These are phyloP conservation scores for Aporophyla nigra DNA, from an alignment of 2,888 invertebrate species.

Conservation along the genomic window DNA sequence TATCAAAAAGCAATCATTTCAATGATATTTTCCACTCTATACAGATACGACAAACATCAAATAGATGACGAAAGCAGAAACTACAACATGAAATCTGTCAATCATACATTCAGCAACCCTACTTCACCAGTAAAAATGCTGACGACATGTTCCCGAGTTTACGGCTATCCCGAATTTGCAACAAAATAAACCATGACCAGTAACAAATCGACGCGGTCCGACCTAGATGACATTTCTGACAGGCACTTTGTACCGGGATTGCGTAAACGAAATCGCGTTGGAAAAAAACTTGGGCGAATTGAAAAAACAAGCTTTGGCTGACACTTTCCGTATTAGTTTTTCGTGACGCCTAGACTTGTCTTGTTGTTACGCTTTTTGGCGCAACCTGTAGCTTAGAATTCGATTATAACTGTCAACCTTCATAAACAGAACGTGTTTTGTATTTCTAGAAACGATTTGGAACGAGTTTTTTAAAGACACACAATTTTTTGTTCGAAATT, in stretches of 20 bases:
- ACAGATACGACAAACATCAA: neutral
- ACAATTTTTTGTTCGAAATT: neutral
- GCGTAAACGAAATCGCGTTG: constrained; percentile 48
- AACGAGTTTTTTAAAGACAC: constrained; percentile 14
- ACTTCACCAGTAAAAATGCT: constrained; percentile 59
- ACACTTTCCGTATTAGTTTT: constrained; percentile 41
- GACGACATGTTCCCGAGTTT: constrained; percentile 60
- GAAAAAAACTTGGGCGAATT: constrained; percentile 42
- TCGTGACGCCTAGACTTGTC: constrained; percentile 14
- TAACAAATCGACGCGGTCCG: constrained; percentile 65
- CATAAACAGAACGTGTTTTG: constrained; percentile 18
- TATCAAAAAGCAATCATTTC: constrained; percentile 1
- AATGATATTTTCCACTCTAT: neutral
- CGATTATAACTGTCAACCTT: constrained; percentile 25
- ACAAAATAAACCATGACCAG: constrained; percentile 70
- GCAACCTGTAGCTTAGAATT: constrained; percentile 30
- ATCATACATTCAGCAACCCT: constrained; percentile 54
- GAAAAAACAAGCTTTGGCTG: constrained; percentile 36
- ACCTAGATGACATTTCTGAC: constrained; percentile 59
- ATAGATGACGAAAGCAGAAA: constrained; percentile 13
- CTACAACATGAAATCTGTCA: constrained; percentile 43
- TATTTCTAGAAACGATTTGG: constrained; percentile 17
- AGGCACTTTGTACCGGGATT: constrained; percentile 60
- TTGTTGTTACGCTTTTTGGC: constrained; percentile 3
- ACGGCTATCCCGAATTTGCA: constrained; percentile 64